phyloP scores from a whole-genome alignment of 2,888 invertebrate genomes.

The Calameuta idolon region DNA sequence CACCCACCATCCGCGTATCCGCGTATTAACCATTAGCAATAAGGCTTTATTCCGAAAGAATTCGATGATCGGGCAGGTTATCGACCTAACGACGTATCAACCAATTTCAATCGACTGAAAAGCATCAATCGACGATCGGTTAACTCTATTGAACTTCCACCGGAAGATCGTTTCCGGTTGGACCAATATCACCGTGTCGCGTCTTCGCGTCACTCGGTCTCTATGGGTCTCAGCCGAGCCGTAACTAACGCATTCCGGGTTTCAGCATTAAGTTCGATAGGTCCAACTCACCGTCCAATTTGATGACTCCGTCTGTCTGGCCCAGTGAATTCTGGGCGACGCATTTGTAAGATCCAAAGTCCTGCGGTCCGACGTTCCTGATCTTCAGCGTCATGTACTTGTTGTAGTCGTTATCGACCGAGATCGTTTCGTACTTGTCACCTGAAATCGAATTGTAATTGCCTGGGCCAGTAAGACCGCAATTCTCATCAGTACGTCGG shows the following conservation, averaged over 20 bases:
- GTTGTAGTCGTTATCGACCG: slow-evolving; percentile 87
- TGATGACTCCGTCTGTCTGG: slow-evolving; percentile 90
- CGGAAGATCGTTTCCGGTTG: neutral
- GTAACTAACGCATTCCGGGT: neutral
- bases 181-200: neutral
- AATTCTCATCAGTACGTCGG: neutral
- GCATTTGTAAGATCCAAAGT: slow-evolving; percentile 91
- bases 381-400: slow-evolving; percentile 93
- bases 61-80: neutral
- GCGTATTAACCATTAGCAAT: neutral
- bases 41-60: neutral
- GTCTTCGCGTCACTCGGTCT: neutral
- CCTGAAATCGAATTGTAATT: slow-evolving; percentile 72
- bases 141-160: neutral
- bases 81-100: neutral
- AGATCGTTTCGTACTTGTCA: slow-evolving; percentile 87
- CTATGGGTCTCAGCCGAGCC: neutral
- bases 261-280: neutral
- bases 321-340: slow-evolving; percentile 93
- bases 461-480: slow-evolving; percentile 58
- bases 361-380: slow-evolving; percentile 80
- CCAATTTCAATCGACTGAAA: neutral
- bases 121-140: neutral
- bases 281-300: slow-evolving; percentile 81
- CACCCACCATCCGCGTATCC: neutral